Evolutionary conservation across 2,113 vertebrate genomes (phyloP).

Genomic region (Daubentonia madagascariensis): DNA sequence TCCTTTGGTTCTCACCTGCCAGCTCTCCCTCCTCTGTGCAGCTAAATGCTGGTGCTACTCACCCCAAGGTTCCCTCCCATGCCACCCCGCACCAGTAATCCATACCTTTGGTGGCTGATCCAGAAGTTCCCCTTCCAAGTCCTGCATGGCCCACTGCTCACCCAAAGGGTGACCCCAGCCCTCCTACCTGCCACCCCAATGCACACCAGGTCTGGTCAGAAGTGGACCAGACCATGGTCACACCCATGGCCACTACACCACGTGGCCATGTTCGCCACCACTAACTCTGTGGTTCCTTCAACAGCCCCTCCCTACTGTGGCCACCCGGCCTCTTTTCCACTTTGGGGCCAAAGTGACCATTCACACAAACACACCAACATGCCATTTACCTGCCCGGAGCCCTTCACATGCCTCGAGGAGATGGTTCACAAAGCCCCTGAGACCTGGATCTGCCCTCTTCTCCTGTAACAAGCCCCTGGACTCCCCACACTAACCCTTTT

Average conservation of each 20-base stretch:
- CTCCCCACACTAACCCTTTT: too few relatives aligned
- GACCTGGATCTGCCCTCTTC: too few relatives aligned
- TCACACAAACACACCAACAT: accelerated
- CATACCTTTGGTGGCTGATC: background rate
- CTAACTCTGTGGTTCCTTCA: accelerated
- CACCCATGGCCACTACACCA: too few relatives aligned
- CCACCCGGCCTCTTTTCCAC: background rate
- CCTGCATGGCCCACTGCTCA: background rate
- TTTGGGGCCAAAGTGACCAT: background rate
- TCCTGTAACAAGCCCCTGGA: background rate
- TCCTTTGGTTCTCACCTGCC: background rate
- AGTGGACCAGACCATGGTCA: too few relatives aligned
- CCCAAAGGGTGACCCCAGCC: background rate
- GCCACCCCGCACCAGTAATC: too few relatives aligned
- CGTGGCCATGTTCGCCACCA: background rate
- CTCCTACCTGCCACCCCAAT: background rate
- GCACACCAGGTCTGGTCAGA: too few relatives aligned
- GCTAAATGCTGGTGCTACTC: background rate
- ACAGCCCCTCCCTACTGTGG: too few relatives aligned
- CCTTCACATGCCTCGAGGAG: background rate
- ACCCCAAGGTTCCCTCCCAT: too few relatives aligned
- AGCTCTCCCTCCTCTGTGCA: background rate
- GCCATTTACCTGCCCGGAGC: background rate
- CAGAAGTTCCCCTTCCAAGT: background rate
- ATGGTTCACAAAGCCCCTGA: background rate